phyloP scores from a whole-genome alignment of 1,140 invertebrate genomes.

The Nixonia krombeini region DNA sequence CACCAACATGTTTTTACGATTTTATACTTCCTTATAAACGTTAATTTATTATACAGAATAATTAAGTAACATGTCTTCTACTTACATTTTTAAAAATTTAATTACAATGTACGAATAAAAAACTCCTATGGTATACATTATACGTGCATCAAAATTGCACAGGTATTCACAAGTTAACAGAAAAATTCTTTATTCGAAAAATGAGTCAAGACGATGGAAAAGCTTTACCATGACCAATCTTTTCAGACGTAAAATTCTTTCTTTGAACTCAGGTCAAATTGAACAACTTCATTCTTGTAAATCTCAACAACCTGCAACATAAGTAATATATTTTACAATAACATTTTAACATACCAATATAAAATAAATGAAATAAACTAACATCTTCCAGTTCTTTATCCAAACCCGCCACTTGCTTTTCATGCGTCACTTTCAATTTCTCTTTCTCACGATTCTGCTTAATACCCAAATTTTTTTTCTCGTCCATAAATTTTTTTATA shows the following conservation, averaged over 20 bases:
- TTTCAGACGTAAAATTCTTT: slow-evolving; percentile 85
- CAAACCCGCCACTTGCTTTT: slow-evolving; percentile 91
- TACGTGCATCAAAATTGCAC: too few species aligned
- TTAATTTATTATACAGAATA: too few species aligned
- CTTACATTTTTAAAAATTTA: too few species aligned
- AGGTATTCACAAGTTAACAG: too few species aligned
- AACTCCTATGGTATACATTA: too few species aligned
- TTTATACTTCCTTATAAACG: too few species aligned
- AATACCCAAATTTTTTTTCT: slow-evolving; percentile 89
- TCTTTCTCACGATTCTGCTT: slow-evolving; percentile 95
- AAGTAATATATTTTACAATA: slow-evolving; percentile 14
- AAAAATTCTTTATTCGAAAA: too few species aligned
- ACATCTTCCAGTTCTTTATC: slow-evolving; percentile 91
- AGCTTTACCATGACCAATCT: too few species aligned
- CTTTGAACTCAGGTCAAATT: slow-evolving; percentile 88
- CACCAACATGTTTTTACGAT: too few species aligned
- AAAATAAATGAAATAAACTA: slow-evolving; percentile 51
- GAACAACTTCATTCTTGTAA: slow-evolving; percentile 91
- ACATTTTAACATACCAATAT: neutral
- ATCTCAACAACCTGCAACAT: slow-evolving; percentile 87
- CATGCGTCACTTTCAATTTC: slow-evolving; percentile 90
- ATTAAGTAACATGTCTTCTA: too few species aligned
- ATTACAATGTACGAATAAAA: too few species aligned
- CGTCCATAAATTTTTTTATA: slow-evolving; percentile 99
- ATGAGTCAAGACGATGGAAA: too few species aligned